Evolutionary conservation across 2,888 invertebrate genomes (phyloP).

Genomic region (Sesia apiformis): DNA sequence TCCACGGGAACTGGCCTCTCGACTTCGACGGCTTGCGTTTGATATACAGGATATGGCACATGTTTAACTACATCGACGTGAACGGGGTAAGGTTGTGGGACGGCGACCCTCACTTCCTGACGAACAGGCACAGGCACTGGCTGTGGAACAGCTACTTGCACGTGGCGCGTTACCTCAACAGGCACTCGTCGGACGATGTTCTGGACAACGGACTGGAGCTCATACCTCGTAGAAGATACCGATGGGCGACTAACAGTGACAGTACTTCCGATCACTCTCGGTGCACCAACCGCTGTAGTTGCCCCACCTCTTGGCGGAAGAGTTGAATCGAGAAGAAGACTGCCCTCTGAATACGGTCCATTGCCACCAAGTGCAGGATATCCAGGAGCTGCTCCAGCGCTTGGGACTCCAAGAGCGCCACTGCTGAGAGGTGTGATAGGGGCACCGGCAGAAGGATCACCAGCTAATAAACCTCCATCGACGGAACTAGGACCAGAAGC

Average conservation of each 20-base stretch:
- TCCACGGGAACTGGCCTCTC: constrained; percentile 60
- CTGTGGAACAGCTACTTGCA: constrained; percentile 53
- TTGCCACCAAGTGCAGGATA: constrained; percentile 3
- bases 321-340: constrained; percentile 7
- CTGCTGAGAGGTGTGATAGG: not conserved
- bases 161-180: constrained; percentile 57
- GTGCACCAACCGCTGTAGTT: constrained; percentile 21
- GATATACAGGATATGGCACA: constrained; percentile 63
- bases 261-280: constrained; percentile 15
- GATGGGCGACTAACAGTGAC: constrained; percentile 18
- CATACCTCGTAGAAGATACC: constrained; percentile 40
- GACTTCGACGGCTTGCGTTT: constrained; percentile 56
- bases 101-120: constrained; percentile 55
- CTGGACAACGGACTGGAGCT: constrained; percentile 60
- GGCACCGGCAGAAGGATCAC: not conserved
- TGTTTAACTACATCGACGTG: constrained; percentile 59
- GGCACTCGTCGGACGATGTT: constrained; percentile 59
- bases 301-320: constrained; percentile 2
- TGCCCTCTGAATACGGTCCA: constrained; percentile 5
- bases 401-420: not conserved
- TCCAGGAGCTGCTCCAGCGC: not conserved
- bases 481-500: not conserved
- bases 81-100: constrained; percentile 64
- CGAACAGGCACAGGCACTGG: constrained; percentile 55
- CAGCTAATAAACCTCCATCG: not conserved